A percentile compares a stretch with the other conserved stretches of the same genome.
Evolutionary conservation across 2,888 invertebrate species (phyloP).

Genomic region (Hyposoter didymator): DNA sequence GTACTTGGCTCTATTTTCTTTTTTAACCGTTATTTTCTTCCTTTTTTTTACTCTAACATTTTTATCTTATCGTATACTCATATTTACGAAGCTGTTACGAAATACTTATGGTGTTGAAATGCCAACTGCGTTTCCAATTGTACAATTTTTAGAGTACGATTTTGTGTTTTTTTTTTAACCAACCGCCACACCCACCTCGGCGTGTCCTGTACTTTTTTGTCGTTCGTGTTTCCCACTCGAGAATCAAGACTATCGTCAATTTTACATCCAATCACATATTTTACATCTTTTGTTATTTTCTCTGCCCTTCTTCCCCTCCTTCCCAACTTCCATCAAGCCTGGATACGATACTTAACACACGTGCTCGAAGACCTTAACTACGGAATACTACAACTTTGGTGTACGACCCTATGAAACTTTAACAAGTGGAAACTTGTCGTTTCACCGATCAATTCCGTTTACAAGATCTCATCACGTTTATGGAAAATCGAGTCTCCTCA

Average conservation of each 20-base stretch:
- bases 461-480: slow-evolving; percentile 29
- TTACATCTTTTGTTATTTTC: slow-evolving; percentile 39
- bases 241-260: slow-evolving; percentile 58
- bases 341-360: slow-evolving; percentile 46
- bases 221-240: slow-evolving; percentile 43
- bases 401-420: slow-evolving; percentile 71
- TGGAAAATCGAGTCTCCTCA: slow-evolving; percentile 73
- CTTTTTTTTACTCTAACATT: slow-evolving; percentile 46
- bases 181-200: background rate
- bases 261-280: slow-evolving; percentile 47
- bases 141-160: slow-evolving; percentile 5
- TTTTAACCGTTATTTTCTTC: slow-evolving; percentile 39
- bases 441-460: slow-evolving; percentile 51
- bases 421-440: slow-evolving; percentile 72
- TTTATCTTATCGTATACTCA: background rate
- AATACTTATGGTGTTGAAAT: background rate
- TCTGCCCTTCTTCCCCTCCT: slow-evolving; percentile 2
- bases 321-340: slow-evolving; percentile 22
- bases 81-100: background rate
- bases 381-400: slow-evolving; percentile 26
- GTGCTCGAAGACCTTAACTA: slow-evolving; percentile 18
- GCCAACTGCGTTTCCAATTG: background rate
- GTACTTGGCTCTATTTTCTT: slow-evolving; percentile 44
- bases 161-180: slow-evolving; percentile 38
- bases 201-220: background rate